Base-by-base conservation (phyloP, 2,797 vertebrate genomes). In the Tokudaia tokunoshimensis region DNA sequence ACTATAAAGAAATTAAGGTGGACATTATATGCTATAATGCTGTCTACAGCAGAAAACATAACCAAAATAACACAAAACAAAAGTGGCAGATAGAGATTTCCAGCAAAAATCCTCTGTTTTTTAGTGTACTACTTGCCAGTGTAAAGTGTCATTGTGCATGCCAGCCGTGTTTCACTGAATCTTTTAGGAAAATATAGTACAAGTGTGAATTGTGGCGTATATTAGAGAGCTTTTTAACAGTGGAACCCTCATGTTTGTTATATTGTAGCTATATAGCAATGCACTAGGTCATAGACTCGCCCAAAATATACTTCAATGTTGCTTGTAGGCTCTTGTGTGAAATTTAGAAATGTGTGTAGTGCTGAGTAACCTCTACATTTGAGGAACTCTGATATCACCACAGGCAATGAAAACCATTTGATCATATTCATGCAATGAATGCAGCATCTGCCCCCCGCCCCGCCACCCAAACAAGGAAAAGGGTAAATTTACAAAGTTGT, bases 341-440 rank as follows among this genome's bases (percentile, higher is more conserved):
- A 65, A 57, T n/a, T 85, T 83, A 92, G 3, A 24, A 78, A 81
- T 57, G 41, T 75, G 20, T 6, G n/a, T 31, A 57, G n/a, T 74
- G 17, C 3, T 59, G 17, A 24, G 3, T 4, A 83, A 15, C 78
- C 50, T 80, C 41, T 81, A 76, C 17, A 70, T 44, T 22, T 72
- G 59, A 86, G 75, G 70, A 74, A 55, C 84, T 70, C 90, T 65
- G 24, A 89, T 50, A 74, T 89, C 80, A 89, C 6, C 86, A 92
- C 61, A 78, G n/a, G 41, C 81, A 52, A 41, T 47, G 70, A 90
- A 96, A 94, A 90, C 78, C 7, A 59, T 34, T 26, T 44, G n/a
- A 76, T 52, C 31, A 7, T 72, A 67, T 63, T 91, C 59, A 82
- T 31, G 41, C 22, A 6, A 41, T 20, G 4, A 50, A 92, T 10